Evolutionary conservation across 2,797 vertebrate genomes (phyloP), one percentile per base, ranked within the genome.

Genomic region (Sorex maritimensis): DNA sequence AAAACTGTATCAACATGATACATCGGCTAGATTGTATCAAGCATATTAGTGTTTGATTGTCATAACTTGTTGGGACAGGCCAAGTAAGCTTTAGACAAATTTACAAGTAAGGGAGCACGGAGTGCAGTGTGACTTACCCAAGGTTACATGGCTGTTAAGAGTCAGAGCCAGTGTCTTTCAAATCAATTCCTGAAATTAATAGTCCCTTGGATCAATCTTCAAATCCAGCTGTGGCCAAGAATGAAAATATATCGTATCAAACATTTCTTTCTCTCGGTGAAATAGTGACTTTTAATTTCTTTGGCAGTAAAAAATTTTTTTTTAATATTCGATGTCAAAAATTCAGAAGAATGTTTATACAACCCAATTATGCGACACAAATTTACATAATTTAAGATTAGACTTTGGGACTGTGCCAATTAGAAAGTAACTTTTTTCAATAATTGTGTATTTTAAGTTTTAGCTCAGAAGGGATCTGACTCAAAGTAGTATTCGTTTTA

Each of bases 181-280:
- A 95, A 92, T 82, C 93, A 94, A 71, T 86, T 93, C 89, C 94
- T 95, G 92, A 96, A 87, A 95, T 75, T 82, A 91, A 94, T 38
- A 89, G 88, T 85, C 89, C 86, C 92, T 80, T 90, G 93, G 90
- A 89, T 93, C 92, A 82, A 80, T 82, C 89, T 94, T 95, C 94
- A 91, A 94, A 90, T 86, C 86, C 88, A 82, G 95, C 93, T 85
- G 92, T 87, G 93, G 74, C 86, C 94, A 77, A 92, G 94, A 87
- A 91, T 6, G 85, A 92, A 95, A 94, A 90, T 52, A 93, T 52
- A 95, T 1, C 81, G n/a, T 44, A 75, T 94, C 91, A 93, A 94
- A 90, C 83, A 81, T 67, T 93, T 91, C 92, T 88, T 58, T 92
- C 68, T 72, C 80, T 68, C 65, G 69, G 61, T 82, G 24, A 92